A percentile compares a stretch with the other conserved stretches of the same genome.
Evolutionary conservation across 2,797 vertebrate genomes (phyloP).

Genomic region (Prionace glauca): DNA sequence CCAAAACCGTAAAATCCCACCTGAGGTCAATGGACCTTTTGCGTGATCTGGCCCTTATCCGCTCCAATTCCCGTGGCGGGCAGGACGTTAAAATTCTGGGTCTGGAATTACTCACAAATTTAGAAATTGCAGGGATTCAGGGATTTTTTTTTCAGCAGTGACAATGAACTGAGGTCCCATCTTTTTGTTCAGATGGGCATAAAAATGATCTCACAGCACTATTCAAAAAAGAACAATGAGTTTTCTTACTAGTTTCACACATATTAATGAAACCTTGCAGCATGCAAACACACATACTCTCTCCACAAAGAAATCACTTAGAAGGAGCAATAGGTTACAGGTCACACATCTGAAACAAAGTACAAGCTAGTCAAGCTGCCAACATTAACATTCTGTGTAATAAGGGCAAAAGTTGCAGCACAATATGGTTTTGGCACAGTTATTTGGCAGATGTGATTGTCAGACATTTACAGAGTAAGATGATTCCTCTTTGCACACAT

Average conservation of each 20-base stretch:
- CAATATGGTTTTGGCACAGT: background rate
- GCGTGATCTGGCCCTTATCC: too few relatives aligned
- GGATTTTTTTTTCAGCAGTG: background rate
- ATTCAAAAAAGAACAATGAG: background rate
- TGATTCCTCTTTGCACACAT: background rate
- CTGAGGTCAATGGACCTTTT: too few relatives aligned
- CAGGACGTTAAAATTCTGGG: too few relatives aligned
- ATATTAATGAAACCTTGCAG: background rate
- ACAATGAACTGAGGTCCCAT: background rate
- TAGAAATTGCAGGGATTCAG: background rate
- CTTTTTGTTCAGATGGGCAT: too few relatives aligned
- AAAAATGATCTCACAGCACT: background rate
- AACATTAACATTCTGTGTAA: background rate
- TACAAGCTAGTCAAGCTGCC: background rate
- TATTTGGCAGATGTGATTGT: constrained; percentile 27
- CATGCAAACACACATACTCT: background rate
- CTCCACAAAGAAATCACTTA: background rate
- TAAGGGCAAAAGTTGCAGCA: background rate
- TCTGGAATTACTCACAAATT: background rate
- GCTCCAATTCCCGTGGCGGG: too few relatives aligned
- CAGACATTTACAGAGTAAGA: constrained; percentile 12
- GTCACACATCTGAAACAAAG: background rate
- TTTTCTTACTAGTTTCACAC: background rate
- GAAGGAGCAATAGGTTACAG: background rate
- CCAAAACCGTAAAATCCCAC: too few relatives aligned